Percentiles rank a stretch among this genome's conserved stretches.
Evolutionary conservation across 2,888 invertebrate genomes (phyloP).

Genomic region (Vesta saturnalis): DNA sequence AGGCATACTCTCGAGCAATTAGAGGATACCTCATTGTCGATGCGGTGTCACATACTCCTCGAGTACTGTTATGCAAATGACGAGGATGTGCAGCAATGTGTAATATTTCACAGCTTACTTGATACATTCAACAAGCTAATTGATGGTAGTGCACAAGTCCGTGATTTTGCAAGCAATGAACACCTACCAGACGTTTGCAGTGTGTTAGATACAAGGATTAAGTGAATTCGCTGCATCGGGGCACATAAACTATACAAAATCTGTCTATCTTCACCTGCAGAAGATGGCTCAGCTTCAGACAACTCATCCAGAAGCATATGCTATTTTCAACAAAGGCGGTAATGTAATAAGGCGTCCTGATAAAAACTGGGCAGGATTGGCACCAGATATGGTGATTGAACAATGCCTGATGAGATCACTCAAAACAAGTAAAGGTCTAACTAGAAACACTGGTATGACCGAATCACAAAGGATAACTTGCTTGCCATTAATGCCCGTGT

Average conservation of each 20-base stretch:
- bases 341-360: conserved; percentile 2
- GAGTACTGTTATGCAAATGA: background rate
- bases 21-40: background rate
- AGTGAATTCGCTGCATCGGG: background rate
- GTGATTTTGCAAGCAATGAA: background rate
- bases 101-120: background rate
- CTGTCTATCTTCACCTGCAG: background rate
- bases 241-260: no score
- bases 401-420: background rate
- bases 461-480: background rate
- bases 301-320: background rate
- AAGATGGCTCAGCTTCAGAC: background rate
- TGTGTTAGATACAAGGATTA: background rate
- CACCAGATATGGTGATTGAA: background rate
- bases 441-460: background rate
- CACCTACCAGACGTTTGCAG: background rate
- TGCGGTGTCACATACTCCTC: background rate
- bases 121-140: background rate
- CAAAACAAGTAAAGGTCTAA: background rate
- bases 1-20: background rate
- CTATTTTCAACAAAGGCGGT: background rate
- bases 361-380: conserved; percentile 1
- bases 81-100: background rate
- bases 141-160: background rate
- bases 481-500: background rate